A percentile compares a stretch with the other conserved stretches of the same genome.
Evolutionary conservation across 2,113 vertebrate species (phyloP).

Genomic region (Myrmophylax atrothorax): DNA sequence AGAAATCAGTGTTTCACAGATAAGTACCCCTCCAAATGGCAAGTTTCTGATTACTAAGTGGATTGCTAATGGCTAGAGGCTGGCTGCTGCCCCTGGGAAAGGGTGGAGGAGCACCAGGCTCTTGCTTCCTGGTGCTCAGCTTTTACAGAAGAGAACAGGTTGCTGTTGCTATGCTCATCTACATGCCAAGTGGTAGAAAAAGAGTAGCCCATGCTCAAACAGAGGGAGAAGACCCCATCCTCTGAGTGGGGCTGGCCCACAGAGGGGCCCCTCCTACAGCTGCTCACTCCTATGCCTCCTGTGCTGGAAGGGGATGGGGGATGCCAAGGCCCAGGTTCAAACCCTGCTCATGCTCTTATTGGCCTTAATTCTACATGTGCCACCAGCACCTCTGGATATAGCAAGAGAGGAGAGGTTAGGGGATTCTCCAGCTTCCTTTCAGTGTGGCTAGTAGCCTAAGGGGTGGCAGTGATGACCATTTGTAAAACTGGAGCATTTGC

Average conservation of each 20-base stretch:
- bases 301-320: not conserved
- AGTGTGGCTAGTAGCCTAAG: not conserved
- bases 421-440: not conserved
- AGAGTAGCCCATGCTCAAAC: not conserved
- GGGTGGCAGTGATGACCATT: not conserved
- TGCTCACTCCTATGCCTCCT: not conserved
- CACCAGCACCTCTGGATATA: not conserved
- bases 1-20: conserved; percentile 19
- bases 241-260: not conserved
- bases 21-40: not conserved
- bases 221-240: not conserved
- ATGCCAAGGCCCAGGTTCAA: not conserved
- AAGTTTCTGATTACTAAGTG: not conserved
- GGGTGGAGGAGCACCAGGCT: not conserved
- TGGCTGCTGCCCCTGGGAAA: not conserved
- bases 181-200: not conserved
- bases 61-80: not conserved
- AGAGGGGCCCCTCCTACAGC: not conserved
- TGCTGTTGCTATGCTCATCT: not conserved
- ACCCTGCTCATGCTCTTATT: not conserved
- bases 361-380: not conserved
- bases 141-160: not conserved
- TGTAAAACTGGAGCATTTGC: not conserved
- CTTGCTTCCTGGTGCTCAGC: not conserved
- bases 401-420: not conserved